Evolutionary conservation across 2,113 vertebrate species (phyloP).

Genomic region (Xenus cinereus): DNA sequence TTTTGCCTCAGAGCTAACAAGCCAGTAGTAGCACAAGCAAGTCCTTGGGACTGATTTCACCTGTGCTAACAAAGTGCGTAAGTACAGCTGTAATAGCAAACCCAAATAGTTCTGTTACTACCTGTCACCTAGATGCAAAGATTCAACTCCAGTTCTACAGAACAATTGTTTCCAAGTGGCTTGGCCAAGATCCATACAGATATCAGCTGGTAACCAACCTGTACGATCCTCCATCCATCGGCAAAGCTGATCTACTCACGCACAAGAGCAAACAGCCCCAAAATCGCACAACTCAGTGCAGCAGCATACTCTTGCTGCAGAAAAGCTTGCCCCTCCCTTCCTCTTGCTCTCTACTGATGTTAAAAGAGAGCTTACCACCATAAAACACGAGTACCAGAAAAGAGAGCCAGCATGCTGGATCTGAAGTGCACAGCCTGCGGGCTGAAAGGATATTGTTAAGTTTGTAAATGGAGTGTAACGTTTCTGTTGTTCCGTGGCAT

Average conservation of each 20-base stretch:
- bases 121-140: background rate
- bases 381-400: background rate
- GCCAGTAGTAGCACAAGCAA: background rate
- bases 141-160: background rate
- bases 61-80: background rate
- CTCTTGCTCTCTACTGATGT: background rate
- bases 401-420: background rate
- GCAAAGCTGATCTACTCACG: background rate
- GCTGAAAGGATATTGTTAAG: background rate
- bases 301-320: background rate
- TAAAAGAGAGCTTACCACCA: background rate
- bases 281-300: fast-evolving
- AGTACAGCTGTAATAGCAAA: background rate
- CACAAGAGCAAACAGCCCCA: background rate
- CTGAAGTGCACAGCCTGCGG: background rate
- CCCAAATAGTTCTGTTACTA: background rate
- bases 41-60: background rate
- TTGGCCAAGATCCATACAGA: background rate
- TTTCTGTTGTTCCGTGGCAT: background rate
- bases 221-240: background rate
- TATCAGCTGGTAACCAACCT: background rate
- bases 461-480: background rate
- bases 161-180: background rate
- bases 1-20: background rate
- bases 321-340: background rate